Conservation (phyloP, 2,888 invertebrate genomes). For the Leucophora obtusa region DNA sequence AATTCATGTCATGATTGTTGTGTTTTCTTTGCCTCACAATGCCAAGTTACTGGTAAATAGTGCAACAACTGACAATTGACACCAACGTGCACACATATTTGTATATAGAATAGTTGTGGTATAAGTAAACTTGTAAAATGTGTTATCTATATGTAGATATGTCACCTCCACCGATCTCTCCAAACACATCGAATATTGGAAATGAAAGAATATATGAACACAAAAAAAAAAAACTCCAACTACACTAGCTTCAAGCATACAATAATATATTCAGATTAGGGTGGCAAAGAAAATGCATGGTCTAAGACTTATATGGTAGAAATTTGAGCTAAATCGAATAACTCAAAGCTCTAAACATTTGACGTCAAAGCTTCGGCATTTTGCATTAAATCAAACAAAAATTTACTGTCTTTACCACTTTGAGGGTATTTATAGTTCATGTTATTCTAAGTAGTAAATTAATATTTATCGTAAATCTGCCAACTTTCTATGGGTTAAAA, state of each 20-base stretch:
- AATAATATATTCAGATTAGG: too few species aligned
- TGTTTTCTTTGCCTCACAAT: background rate
- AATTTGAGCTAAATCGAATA: too few species aligned
- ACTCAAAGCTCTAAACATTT: too few species aligned
- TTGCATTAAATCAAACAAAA: too few species aligned
- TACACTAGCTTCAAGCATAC: background rate
- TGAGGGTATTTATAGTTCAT: too few species aligned
- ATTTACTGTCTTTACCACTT: too few species aligned
- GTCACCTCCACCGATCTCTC: background rate
- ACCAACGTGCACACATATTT: slow-evolving; percentile 5
- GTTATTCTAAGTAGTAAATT: too few species aligned
- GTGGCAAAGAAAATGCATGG: too few species aligned
- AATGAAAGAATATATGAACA: background rate
- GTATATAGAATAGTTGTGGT: slow-evolving; percentile 2
- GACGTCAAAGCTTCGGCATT: too few species aligned
- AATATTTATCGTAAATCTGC: too few species aligned
- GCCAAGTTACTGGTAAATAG: background rate
- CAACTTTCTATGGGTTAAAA: too few species aligned
- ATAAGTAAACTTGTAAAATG: background rate
- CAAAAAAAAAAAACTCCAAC: background rate
- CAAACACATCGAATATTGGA: background rate
- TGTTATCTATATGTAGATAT: background rate
- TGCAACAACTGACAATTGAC: slow-evolving; percentile 24
- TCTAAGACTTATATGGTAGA: too few species aligned
- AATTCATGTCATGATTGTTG: background rate